Evolutionary conservation across 2,797 vertebrate species (phyloP).

Genomic region (Tauraco hartlaubi): DNA sequence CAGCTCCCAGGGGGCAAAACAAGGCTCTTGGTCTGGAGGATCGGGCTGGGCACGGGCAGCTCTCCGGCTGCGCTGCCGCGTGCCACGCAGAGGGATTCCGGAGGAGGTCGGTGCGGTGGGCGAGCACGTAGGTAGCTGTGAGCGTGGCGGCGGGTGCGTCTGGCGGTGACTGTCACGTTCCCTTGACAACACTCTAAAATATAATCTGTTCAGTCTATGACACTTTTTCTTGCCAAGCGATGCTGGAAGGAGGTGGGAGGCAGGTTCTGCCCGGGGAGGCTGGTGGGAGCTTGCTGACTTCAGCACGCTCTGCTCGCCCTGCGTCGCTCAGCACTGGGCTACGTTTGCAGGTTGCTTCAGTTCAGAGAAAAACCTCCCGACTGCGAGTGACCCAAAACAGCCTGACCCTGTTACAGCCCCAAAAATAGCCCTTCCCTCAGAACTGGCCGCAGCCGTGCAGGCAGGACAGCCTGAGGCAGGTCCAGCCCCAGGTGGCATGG

Average conservation of each 20-base stretch:
- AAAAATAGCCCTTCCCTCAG: background rate
- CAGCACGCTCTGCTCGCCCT: rapidly evolving
- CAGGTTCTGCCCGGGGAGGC: background rate
- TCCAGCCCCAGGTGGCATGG: background rate
- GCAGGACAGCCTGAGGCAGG: background rate
- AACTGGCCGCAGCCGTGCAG: background rate
- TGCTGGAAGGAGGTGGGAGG: constrained; percentile 28
- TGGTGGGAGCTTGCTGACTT: constrained; percentile 19
- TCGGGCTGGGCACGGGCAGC: background rate
- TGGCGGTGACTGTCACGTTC: constrained; percentile 37
- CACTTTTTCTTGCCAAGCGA: background rate
- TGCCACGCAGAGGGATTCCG: background rate
- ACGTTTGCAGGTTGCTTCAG: background rate
- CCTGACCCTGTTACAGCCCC: background rate
- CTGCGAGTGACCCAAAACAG: rapidly evolving
- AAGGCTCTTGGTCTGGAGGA: background rate
- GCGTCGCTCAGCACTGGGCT: background rate
- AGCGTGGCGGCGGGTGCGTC: background rate
- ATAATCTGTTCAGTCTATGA: constrained; percentile 34
- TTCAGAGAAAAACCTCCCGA: background rate
- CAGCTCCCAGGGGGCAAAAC: background rate
- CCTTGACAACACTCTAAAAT: constrained; percentile 40
- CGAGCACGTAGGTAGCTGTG: rapidly evolving
- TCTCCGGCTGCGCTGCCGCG: background rate
- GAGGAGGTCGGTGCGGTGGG: background rate